Evolutionary conservation across 2,797 vertebrate genomes (phyloP), one percentile per base, ranked within the genome.

Genomic region (Mionectes olivaceus): DNA sequence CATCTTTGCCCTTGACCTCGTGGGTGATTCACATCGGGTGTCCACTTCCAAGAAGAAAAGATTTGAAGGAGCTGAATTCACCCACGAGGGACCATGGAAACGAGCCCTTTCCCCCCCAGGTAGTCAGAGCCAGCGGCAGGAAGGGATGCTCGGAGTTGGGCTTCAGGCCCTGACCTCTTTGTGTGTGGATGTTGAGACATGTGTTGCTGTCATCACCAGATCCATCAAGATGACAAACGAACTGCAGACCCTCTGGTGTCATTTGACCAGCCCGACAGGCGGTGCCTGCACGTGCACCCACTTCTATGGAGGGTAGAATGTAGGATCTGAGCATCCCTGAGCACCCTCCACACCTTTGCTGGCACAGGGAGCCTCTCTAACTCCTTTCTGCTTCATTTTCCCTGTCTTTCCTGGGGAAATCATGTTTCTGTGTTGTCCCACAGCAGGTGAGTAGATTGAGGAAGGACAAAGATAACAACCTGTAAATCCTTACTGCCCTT

Each of bases 221-320:
- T 49, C 81, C 63, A 33, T 59, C 80, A 70, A 24, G 24, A 11
- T 33, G 60, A 84, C 44, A 41, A 91, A 53, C 12, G 33, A 39
- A 33, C 60, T 46, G 22, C 87, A 71, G 43, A 61, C 33, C 64
- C 12, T 46, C 19, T 1, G 0, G 1, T 60, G 61, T 32, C 61
- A 4, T 17, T 80, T 68, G 47, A 2, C 5, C 33, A 65, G 30
- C 39, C 70, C 67, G 35, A 69, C 19, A 39, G 33, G 16, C 74
- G 33, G 5, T 33, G 44, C 17, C 55, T 47, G 21, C 69, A 41
- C 0, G 0, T 56, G 32, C 33, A 79, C 32, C 33, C n/a, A 4
- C 14, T 33, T 81, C 27, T 39, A 27, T 1, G 0, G n/a, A 83
- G 41, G 68, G 6, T 28, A 19, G 23, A 11, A n/a, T 0, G 0